Base-by-base conservation (phyloP, 2,113 vertebrate genomes). In the Orthonyx spaldingii region DNA sequence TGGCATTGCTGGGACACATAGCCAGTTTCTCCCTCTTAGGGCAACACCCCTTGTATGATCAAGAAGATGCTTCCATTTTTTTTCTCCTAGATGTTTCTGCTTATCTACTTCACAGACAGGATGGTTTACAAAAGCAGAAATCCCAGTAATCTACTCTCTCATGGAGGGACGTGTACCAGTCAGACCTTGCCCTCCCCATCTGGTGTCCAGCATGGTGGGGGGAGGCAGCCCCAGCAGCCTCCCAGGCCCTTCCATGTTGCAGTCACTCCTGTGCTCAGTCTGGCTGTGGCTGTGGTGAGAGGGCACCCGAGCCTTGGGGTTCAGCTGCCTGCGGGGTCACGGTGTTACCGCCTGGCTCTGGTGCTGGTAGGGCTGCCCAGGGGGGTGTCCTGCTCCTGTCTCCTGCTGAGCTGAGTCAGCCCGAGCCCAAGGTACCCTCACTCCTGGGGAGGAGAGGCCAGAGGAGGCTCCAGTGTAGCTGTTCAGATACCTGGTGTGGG, bases 281-380 rank as follows among this genome's bases (percentile, higher is more conserved):
- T 22, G 30, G 63, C 59, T 9, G 1, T 2, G 13, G 30, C 5
- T 71, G 39, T 33, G 14, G 28, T 0, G 0, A 55, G 35, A 1
- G 15, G 32, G 23, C 10, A 28, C 14, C 35, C 8, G 16, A 49
- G n/a, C 28, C 13, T 47, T 28, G 14, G 35, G 46, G n/a, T 5
- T 46, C 55, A n/a, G 56, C 27, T 42, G 21, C 44, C 49, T 33
- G 4, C 0, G 3, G 12, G 3, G 12, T 50, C 70, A 37, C 0
- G 0, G 33, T 3, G 15, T 17, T 41, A 4, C 28, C 0, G 0
- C 26, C 10, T 1, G 1, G 30, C 20, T 49, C n/a, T 26, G 32
- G 14, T n/a, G 35, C 70, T 78, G 46, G 15, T 33, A 26, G 44
- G 37, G 55, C 44, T 72, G 75, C 28, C 39, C 2, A 10, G 26